Base-by-base conservation (phyloP, 2,113 vertebrate species). In the Tragelaphus buxtoni region DNA sequence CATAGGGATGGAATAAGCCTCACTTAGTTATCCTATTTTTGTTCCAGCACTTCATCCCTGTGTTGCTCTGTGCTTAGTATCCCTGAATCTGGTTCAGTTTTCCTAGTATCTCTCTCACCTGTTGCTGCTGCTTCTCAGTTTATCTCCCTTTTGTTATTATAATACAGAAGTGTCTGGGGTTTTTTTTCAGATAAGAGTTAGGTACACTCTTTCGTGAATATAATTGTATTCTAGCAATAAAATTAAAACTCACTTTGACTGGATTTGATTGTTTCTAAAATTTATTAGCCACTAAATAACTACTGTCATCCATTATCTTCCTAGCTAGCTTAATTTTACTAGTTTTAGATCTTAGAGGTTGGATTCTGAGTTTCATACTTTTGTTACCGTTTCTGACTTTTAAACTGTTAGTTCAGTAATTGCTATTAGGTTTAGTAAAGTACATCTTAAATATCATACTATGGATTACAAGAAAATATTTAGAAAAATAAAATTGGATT, bases 401-500 rank as follows among this genome's bases (percentile, higher is more conserved):
- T 79, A 35, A 92, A 77, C 61, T 91, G 56, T 47, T 53, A 84
- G 49, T 74, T 90, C 51, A 92, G 22, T 87, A 60, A 81, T 56
- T 97, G 32, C n/a, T 61, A 35, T 93, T 90, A 83, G 39, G 2
- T 55, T 89, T 97, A 47, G 49, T 81, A 87, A 94, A 63, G 12
- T 94, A 58, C 26, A 63, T 83, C 10, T 94, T 94, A 94, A 93
- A 85, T 93, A 55, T 47, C 9, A 28, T 65, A n/a, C 51, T 94
- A 7, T 58, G 7, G 92, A 69, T 72, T 96, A 13, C 4, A 90
- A 49, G 91, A 55, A 94, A 85, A 47, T 63, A 42, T 58, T 92
- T 92, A 74, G 72, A 20, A 94, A 97, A 88, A 55, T 93, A 94
- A 91, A 26, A 20, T 80, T 92, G 72, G 1, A 51, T 96, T 96